Base-by-base conservation (phyloP, 2,113 vertebrate species). In the Ceratotherium simum region DNA sequence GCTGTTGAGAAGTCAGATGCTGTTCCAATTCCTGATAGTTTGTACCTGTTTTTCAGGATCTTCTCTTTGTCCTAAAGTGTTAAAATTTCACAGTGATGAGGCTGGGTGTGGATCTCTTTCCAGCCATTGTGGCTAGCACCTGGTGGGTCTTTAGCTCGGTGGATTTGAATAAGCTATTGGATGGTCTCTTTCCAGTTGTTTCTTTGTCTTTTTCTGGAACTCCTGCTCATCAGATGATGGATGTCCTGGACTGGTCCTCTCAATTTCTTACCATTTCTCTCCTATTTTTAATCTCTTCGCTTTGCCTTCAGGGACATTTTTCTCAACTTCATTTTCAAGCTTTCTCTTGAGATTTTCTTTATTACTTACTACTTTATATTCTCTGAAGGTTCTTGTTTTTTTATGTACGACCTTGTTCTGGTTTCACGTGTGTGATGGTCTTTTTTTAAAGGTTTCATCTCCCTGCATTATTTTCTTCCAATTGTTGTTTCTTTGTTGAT, bases 281-380 rank as follows among this genome's bases (percentile, higher is more conserved):
- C 31, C 62, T 87, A 67, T 27, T 91, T 91, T 85, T 10, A 72
- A 16, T 80, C 27, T 73, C 31, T 69, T 67, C 73, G 33, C 56
- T 80, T 83, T 90, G 54, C 17, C 29, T 42, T 80, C 13, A 79
- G 46, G n/a, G 46, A 73, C 75, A 81, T 39, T n/a, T 54, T 80
- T 73, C 21, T 70, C 33, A 91, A 81, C 58, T 94, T 94, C 10
- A 86, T 54, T 88, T 87, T 92, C 70, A 60, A 92, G 78, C 16
- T 23, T 92, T 92, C 39, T 78, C 46, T 9, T 89, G 54, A 76
- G 29, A 48, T 76, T 89, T 76, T 92, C 23, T 82, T 54, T 89
- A 91, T 81, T 75, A 33, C 39, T 54, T 96, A n/a, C 69, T 51
- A 83, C 31, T 64, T 92, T 89, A 48, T 70, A 83, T 88, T 72